These are phyloP conservation scores for Kryptopterus vitreolus DNA, from an alignment of 2,797 vertebrate genomes.

Conservation along the genomic window DNA sequence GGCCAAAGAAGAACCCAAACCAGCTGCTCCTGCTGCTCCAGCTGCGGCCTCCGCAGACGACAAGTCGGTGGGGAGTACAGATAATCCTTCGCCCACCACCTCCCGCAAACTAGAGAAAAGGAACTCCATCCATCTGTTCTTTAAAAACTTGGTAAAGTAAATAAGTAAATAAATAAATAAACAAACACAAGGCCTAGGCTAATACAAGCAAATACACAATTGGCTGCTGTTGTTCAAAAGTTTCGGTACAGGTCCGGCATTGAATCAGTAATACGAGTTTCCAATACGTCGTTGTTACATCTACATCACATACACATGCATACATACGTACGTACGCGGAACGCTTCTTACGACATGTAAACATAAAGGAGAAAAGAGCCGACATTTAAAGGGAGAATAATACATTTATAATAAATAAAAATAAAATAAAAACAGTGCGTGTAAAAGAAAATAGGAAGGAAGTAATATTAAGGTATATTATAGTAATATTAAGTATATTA, in stretches of 20 bases:
- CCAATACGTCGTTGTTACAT: too few relatives aligned
- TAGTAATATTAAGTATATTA: too few relatives aligned
- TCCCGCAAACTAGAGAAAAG: conserved; percentile 85
- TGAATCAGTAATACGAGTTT: not conserved
- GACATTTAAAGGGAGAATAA: too few relatives aligned
- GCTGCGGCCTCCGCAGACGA: conserved; percentile 56
- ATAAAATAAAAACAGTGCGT: too few relatives aligned
- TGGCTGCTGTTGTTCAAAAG: not conserved
- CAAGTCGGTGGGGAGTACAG: conserved; percentile 70
- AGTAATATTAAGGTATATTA: too few relatives aligned
- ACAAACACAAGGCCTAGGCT: too few relatives aligned
- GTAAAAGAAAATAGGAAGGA: too few relatives aligned
- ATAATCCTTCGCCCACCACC: conserved; percentile 61
- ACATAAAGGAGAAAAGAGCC: too few relatives aligned
- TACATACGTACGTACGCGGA: too few relatives aligned
- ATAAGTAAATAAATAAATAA: conserved; percentile 11
- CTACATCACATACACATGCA: too few relatives aligned
- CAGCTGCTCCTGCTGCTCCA: conserved; percentile 60
- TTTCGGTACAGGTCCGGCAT: not conserved
- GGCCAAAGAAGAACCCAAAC: conserved; percentile 73
- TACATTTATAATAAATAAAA: too few relatives aligned
- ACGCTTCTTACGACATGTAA: too few relatives aligned
- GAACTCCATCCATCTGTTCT: conserved; percentile 89
- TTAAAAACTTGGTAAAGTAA: conserved; percentile 86
- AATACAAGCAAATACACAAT: not conserved